Conservation (phyloP, 2,113 vertebrate species). For the Oncorhynchus masou region DNA sequence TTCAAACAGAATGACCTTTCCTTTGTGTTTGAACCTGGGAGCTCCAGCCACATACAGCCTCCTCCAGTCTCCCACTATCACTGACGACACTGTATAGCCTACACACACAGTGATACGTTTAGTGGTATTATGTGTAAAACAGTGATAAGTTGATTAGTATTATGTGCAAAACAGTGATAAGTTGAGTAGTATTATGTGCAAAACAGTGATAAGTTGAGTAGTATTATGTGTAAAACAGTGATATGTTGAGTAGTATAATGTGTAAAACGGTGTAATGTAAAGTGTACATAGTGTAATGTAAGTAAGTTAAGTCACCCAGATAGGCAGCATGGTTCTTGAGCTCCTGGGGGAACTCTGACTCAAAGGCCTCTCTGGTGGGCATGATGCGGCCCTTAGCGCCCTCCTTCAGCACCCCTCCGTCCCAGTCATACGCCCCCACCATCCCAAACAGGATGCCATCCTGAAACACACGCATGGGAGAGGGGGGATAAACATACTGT, state of each 20-base stretch:
- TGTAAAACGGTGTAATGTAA: too few species aligned
- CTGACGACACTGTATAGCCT: constrained; percentile 92
- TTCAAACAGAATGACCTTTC: constrained; percentile 91
- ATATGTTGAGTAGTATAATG: too few species aligned
- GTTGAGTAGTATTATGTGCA: too few species aligned
- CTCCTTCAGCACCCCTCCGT: constrained; percentile 86
- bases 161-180: too few species aligned
- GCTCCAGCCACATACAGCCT: constrained; percentile 85
- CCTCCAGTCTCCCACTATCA: constrained; percentile 75
- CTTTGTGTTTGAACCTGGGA: constrained; percentile 93
- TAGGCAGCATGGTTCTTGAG: constrained; percentile 92
- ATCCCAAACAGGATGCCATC: constrained; percentile 92
- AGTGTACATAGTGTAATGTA: too few species aligned
- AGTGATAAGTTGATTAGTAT: accelerated
- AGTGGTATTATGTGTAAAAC: too few species aligned
- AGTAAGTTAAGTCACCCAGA: constrained; percentile 71
- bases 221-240: too few species aligned
- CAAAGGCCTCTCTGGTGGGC: constrained; percentile 79
- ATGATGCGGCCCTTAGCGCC: constrained; percentile 65
- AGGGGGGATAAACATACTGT: neutral
- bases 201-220: too few species aligned
- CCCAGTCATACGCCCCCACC: constrained; percentile 96
- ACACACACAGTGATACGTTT: neutral
- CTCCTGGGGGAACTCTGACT: constrained; percentile 83
- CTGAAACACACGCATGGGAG: constrained; percentile 56